Evolutionary conservation across 2,888 invertebrate genomes (phyloP).

Genomic region (Eustalomyia histrio): DNA sequence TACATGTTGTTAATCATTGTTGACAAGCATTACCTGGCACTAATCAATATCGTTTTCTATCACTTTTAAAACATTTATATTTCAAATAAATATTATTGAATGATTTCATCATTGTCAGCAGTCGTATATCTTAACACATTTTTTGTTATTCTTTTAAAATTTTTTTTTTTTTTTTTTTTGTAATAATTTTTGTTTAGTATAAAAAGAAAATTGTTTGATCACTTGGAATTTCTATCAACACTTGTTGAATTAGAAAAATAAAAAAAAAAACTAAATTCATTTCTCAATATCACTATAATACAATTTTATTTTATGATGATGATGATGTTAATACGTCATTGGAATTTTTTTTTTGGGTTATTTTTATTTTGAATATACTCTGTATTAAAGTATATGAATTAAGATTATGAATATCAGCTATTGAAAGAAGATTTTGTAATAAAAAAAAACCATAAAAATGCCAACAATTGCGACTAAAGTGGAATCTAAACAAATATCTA

Average conservation of each 20-base stretch:
- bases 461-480: conserved; percentile 29
- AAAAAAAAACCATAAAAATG: conserved; percentile 28
- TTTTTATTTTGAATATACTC: not conserved
- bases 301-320: not conserved
- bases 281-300: conserved; percentile 34
- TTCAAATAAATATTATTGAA: not conserved
- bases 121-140: conserved; percentile 4
- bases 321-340: conserved; percentile 22
- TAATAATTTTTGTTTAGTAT: not conserved
- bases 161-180: not conserved
- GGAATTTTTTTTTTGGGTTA: conserved; percentile 3
- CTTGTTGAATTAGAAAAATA: conserved; percentile 43
- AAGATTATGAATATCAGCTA: not conserved
- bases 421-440: not conserved
- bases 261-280: conserved; percentile 33
- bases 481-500: not conserved
- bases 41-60: conserved; percentile 6
- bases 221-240: conserved; percentile 54
- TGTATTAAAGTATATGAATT: not conserved
- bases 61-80: not conserved
- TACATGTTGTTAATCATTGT: not conserved
- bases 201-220: conserved; percentile 50
- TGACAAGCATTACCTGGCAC: not conserved
- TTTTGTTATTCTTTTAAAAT: conserved; percentile 2
- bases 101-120: conserved; percentile 14